Conservation (phyloP, 2,888 invertebrate species). For the Tyria jacobaeae region DNA sequence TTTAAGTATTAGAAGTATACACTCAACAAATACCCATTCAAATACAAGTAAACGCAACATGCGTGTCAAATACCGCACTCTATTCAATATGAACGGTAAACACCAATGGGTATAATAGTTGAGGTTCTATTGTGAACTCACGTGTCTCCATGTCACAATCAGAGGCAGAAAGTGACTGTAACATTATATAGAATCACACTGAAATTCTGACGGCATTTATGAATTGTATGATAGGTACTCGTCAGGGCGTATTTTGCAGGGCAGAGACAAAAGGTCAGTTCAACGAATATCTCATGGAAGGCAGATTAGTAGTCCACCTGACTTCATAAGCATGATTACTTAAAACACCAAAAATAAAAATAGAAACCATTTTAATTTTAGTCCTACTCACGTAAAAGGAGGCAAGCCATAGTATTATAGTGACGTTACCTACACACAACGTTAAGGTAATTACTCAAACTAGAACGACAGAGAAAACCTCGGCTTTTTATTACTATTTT, state of each 20-base stretch:
- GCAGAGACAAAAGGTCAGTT: background rate
- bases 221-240: background rate
- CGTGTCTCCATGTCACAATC: slow-evolving; percentile 6
- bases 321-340: too few species aligned
- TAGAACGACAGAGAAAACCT: too few species aligned
- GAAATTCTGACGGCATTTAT: background rate
- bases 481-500: too few species aligned
- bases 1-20: background rate
- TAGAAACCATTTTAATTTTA: too few species aligned
- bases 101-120: slow-evolving; percentile 9
- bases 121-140: slow-evolving; percentile 17
- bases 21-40: background rate
- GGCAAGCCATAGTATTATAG: too few species aligned
- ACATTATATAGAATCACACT: slow-evolving; percentile 1
- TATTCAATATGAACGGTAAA: slow-evolving; percentile 11
- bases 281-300: background rate
- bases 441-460: too few species aligned
- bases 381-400: too few species aligned
- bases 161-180: background rate
- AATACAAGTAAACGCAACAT: background rate
- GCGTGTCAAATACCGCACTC: background rate
- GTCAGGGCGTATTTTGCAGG: background rate
- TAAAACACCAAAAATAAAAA: too few species aligned
- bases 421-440: too few species aligned
- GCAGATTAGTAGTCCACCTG: too few species aligned